Percentiles rank a stretch among this genome's conserved stretches.
Conservation (phyloP, 2,888 invertebrate species). For the Helicoverpa assulta region DNA sequence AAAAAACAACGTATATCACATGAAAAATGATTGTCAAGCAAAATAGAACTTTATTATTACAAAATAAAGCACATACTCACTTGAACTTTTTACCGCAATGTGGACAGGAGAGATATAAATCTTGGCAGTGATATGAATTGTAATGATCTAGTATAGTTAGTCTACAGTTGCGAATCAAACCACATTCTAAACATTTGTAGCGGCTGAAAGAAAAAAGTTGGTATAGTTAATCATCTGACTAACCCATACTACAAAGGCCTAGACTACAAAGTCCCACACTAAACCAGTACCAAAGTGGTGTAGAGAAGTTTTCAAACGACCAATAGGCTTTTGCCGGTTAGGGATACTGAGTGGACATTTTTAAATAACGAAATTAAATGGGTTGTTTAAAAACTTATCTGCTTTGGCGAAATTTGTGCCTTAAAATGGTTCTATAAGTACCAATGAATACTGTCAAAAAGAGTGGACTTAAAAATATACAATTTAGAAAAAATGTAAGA, state of each 20-base stretch:
- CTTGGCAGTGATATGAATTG: slow-evolving; percentile 65
- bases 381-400: too few relatives aligned
- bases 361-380: too few relatives aligned
- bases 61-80: slow-evolving; percentile 67
- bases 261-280: too few relatives aligned
- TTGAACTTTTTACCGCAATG: slow-evolving; percentile 75
- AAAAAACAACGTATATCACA: too few relatives aligned
- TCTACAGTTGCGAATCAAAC: slow-evolving; percentile 67
- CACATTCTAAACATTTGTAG: slow-evolving; percentile 77
- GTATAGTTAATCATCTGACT: neutral
- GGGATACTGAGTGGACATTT: too few relatives aligned
- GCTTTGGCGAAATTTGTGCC: neutral
- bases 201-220: slow-evolving; percentile 67
- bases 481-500: neutral
- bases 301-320: too few relatives aligned
- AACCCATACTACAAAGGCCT: too few relatives aligned
- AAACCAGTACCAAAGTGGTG: too few relatives aligned
- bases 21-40: neutral
- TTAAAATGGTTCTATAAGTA: too few relatives aligned
- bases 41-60: neutral
- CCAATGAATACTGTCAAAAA: neutral
- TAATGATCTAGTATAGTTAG: slow-evolving; percentile 75
- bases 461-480: too few relatives aligned
- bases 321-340: too few relatives aligned
- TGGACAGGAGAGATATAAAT: slow-evolving; percentile 62